A percentile compares a stretch with the other conserved stretches of the same genome.
Evolutionary conservation across 1,140 invertebrate genomes (phyloP).

Genomic region (Drosophila suzukii): DNA sequence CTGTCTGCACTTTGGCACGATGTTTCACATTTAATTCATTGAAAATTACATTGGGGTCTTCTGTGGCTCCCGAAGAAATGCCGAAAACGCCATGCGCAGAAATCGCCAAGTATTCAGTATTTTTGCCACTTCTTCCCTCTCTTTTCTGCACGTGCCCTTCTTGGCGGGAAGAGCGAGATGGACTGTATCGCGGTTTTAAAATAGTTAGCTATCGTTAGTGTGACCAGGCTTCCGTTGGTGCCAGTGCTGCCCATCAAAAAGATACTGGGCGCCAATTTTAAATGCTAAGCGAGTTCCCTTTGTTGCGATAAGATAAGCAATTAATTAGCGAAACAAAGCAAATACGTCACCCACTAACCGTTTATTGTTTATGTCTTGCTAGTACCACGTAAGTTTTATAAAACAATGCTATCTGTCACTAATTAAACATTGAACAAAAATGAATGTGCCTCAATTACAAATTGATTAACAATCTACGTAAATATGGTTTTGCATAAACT

Average conservation of each 20-base stretch:
- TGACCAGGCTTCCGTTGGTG: not conserved
- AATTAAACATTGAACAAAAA: too few species aligned
- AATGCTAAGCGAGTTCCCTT: not conserved
- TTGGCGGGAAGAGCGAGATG: not conserved
- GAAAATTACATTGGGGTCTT: too few species aligned
- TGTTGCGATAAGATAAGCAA: not conserved
- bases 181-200: not conserved
- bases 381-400: too few species aligned
- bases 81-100: not conserved
- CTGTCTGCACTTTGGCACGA: constrained; percentile 8
- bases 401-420: too few species aligned
- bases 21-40: constrained; percentile 4
- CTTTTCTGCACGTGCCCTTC: not conserved
- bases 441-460: too few species aligned
- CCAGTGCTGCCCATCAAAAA: not conserved
- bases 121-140: not conserved
- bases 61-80: too few species aligned
- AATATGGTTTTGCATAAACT: too few species aligned
- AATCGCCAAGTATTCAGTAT: not conserved
- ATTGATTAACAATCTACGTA: too few species aligned
- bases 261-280: not conserved
- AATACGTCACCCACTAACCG: not conserved
- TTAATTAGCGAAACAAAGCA: not conserved
- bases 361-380: not conserved
- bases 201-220: not conserved